phyloP scores from a whole-genome alignment of 2,888 invertebrate genomes.

The Stenolophus ochropezus region DNA sequence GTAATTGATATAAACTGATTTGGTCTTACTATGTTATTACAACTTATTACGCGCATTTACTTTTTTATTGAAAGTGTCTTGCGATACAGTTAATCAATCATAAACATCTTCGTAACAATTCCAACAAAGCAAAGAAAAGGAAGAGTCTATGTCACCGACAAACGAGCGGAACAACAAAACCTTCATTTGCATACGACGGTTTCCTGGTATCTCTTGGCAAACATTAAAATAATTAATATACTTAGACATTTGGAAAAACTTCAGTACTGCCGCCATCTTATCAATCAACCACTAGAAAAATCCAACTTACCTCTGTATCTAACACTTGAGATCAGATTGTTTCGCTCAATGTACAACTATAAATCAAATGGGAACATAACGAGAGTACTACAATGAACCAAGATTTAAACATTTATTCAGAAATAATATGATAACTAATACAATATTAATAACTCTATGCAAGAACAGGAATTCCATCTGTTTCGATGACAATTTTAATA shows the following conservation, averaged over 20 bases:
- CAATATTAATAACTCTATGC: neutral
- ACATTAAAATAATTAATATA: constrained; percentile 44
- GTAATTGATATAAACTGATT: neutral
- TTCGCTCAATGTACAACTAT: neutral
- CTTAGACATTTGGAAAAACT: constrained; percentile 36
- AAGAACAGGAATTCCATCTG: neutral
- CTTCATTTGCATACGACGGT: constrained; percentile 25
- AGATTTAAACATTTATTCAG: neutral
- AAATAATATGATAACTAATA: neutral
- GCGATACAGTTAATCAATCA: constrained; percentile 6
- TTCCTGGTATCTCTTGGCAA: constrained; percentile 30
- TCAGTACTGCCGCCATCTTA: constrained; percentile 32
- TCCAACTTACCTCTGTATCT: constrained; percentile 27
- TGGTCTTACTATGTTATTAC: neutral
- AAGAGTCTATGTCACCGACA: constrained; percentile 25
- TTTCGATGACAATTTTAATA: neutral
- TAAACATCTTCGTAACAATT: neutral
- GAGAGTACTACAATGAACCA: neutral
- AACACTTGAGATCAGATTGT: constrained; percentile 37
- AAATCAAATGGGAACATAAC: neutral
- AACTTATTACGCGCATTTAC: neutral
- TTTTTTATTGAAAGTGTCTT: neutral
- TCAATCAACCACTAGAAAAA: constrained; percentile 48
- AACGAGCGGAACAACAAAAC: constrained; percentile 41
- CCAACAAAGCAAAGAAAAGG: neutral